Conservation (phyloP, 2,113 vertebrate genomes). For the Typhlomys cinereus region DNA sequence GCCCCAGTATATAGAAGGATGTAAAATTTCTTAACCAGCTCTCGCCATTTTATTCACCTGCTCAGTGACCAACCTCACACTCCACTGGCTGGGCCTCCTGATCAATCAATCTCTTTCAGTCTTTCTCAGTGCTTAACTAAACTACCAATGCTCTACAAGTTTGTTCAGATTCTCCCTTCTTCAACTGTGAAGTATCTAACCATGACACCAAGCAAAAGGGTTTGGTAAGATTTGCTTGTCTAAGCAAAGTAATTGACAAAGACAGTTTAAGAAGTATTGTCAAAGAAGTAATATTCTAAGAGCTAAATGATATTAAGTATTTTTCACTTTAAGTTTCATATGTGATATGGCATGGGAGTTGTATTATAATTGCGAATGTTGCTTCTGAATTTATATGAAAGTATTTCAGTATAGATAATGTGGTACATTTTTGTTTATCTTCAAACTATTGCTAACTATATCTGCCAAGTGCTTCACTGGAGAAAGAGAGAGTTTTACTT, state of each 20-base stretch:
- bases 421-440: not conserved
- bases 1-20: too few relatives aligned
- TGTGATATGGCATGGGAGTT: not conserved
- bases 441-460: not conserved
- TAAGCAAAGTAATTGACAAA: not conserved
- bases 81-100: too few relatives aligned
- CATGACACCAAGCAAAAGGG: not conserved
- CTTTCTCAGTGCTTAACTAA: too few relatives aligned
- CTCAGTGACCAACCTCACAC: too few relatives aligned
- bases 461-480: accelerated
- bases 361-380: not conserved
- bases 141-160: too few relatives aligned
- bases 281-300: not conserved
- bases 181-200: too few relatives aligned
- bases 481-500: not conserved
- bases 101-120: too few relatives aligned
- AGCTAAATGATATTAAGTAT: not conserved
- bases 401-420: not conserved
- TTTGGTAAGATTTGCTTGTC: not conserved
- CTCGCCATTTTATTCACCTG: too few relatives aligned
- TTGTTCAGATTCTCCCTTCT: too few relatives aligned
- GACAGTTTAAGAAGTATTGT: not conserved
- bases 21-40: too few relatives aligned
- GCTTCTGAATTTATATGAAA: not conserved
- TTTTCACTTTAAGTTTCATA: not conserved